phyloP scores from a whole-genome alignment of 2,888 invertebrate species.

The Pheosia gnoma region DNA sequence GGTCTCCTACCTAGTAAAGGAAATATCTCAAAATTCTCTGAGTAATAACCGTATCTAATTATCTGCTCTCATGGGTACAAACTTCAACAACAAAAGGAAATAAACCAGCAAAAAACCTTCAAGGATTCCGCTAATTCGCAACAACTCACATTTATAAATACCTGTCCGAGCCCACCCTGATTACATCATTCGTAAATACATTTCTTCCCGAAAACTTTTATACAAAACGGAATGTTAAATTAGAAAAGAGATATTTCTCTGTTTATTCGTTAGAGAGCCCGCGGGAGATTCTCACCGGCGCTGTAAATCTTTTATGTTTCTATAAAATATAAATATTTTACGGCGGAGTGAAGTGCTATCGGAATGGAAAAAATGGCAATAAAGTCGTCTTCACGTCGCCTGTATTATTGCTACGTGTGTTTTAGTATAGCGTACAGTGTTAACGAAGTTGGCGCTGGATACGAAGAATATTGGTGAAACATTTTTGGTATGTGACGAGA shows the following conservation, averaged over 20 bases:
- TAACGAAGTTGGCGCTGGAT: background rate
- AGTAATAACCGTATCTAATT: background rate
- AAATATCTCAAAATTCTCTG: too few species aligned
- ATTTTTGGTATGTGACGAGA: background rate
- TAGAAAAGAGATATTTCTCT: constrained; percentile 31
- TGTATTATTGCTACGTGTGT: constrained; percentile 9
- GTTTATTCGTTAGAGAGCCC: constrained; percentile 36
- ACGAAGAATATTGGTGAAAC: background rate
- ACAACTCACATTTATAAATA: background rate
- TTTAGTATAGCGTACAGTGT: constrained; percentile 3
- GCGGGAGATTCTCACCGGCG: constrained; percentile 10
- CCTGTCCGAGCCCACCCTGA: background rate
- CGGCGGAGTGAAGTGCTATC: constrained; percentile 32
- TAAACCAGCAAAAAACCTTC: background rate
- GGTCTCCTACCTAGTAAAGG: too few species aligned
- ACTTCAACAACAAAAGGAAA: background rate
- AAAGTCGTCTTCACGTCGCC: constrained; percentile 7
- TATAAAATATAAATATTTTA: constrained; percentile 54
- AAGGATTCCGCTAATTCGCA: background rate
- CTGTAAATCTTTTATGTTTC: constrained; percentile 49
- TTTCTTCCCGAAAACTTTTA: constrained; percentile 13
- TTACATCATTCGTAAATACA: constrained; percentile 4
- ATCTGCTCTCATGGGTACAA: background rate
- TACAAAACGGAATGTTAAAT: constrained; percentile 33
- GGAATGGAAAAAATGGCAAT: constrained; percentile 31